Evolutionary conservation across 2,113 vertebrate species (phyloP).

Genomic region (Regulus satrapa): DNA sequence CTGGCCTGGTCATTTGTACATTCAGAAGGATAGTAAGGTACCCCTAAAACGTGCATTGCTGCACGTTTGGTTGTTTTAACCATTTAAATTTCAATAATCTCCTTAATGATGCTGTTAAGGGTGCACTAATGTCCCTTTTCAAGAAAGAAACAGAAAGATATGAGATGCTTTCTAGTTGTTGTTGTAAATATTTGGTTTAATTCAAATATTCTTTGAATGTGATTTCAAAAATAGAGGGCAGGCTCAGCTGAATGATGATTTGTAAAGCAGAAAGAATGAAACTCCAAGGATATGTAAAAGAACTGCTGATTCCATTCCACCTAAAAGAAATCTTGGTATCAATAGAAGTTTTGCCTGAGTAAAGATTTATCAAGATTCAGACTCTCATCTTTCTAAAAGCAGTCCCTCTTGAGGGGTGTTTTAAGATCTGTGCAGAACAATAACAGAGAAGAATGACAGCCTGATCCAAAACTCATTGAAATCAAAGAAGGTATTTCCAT

Average conservation of each 20-base stretch:
- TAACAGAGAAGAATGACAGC: not conserved
- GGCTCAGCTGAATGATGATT: not conserved
- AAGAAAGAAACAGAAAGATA: not conserved
- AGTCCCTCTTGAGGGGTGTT: not conserved
- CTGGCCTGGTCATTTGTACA: not conserved
- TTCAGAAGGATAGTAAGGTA: not conserved
- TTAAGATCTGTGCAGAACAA: not conserved
- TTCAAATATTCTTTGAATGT: not conserved
- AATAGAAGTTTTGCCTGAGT: not conserved
- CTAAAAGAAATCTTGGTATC: not conserved
- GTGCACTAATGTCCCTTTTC: not conserved
- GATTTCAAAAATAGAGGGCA: not conserved
- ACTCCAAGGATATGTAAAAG: not conserved
- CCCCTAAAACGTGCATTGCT: not conserved
- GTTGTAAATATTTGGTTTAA: not conserved
- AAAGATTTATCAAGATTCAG: not conserved
- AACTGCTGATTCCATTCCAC: not conserved
- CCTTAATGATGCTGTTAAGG: not conserved
- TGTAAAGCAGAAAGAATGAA: not conserved
- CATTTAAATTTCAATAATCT: not conserved
- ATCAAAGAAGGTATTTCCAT: conserved; percentile 11
- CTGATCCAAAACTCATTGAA: conserved; percentile 34
- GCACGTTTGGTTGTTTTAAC: not conserved
- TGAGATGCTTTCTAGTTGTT: not conserved
- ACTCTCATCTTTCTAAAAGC: not conserved